Evolutionary conservation across 2,888 invertebrate species (phyloP).

Genomic region (Entomobrya multifasciata): DNA sequence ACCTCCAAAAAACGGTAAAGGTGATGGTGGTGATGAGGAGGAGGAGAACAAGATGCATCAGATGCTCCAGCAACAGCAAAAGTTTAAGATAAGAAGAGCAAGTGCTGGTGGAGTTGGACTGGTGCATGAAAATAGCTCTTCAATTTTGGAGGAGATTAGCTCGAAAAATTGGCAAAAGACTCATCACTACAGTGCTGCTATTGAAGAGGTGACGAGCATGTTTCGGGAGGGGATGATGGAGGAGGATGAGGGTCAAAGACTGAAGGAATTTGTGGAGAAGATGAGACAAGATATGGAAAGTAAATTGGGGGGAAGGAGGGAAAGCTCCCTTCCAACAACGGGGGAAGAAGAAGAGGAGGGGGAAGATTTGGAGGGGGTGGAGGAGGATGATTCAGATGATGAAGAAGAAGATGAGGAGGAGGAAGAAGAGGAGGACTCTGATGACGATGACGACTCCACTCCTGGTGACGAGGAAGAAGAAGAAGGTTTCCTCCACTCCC

Average conservation of each 20-base stretch:
- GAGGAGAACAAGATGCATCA: background rate
- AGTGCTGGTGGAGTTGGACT: too few species aligned
- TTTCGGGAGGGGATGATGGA: too few species aligned
- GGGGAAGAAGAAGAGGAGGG: constrained; percentile 38
- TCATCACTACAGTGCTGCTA: background rate
- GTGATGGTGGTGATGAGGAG: constrained; percentile 34
- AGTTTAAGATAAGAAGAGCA: constrained; percentile 11
- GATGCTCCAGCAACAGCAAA: too few species aligned
- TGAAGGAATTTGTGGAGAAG: constrained; percentile 57
- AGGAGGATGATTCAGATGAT: constrained; percentile 54
- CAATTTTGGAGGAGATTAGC: constrained; percentile 5
- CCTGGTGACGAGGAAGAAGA: constrained; percentile 50
- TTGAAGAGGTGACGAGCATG: too few species aligned
- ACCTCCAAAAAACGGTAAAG: background rate
- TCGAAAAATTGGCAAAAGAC: too few species aligned
- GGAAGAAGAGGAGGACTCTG: constrained; percentile 37
- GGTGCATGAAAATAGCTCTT: too few species aligned
- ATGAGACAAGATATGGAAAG: constrained; percentile 54
- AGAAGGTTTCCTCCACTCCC: constrained; percentile 3
- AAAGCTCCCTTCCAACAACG: background rate
- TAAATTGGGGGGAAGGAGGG: background rate
- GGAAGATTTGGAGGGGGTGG: constrained; percentile 7
- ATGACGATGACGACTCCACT: constrained; percentile 46
- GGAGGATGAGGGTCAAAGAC: constrained; percentile 52
- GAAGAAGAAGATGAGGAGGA: constrained; percentile 37